phyloP scores from a whole-genome alignment of 2,797 vertebrate genomes.

The Spinus pinus region DNA sequence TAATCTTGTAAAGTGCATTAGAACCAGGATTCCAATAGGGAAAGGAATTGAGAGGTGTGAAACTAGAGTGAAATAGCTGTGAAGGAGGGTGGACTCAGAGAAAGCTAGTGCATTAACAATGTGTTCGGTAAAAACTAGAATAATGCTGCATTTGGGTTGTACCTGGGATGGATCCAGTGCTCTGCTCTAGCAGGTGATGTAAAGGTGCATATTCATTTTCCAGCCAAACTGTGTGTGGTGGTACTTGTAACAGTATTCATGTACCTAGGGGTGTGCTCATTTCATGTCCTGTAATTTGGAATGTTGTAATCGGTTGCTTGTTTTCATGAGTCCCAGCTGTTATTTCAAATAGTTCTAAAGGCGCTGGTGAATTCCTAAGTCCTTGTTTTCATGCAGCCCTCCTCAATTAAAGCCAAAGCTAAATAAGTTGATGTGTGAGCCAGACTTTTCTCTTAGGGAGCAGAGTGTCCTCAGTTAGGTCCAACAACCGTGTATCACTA shows the following conservation, averaged over 20 bases:
- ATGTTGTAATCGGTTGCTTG: neutral
- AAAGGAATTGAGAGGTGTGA: neutral
- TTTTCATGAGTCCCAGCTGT: neutral
- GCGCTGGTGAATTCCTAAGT: neutral
- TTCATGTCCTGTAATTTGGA: neutral
- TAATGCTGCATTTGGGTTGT: neutral
- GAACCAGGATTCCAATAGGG: neutral
- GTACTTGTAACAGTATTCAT: accelerated
- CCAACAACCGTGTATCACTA: neutral
- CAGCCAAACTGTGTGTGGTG: neutral
- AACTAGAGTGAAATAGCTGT: neutral
- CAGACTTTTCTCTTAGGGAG: neutral
- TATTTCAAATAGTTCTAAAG: neutral
- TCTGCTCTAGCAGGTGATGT: neutral
- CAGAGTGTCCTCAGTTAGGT: neutral
- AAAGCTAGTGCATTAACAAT: neutral
- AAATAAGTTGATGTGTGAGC: neutral
- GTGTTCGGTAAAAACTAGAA: neutral
- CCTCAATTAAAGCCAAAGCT: neutral
- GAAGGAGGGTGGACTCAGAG: neutral
- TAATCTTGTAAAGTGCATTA: neutral
- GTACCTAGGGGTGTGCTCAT: neutral
- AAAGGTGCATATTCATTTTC: neutral
- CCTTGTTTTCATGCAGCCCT: neutral
- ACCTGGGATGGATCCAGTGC: neutral